These are phyloP conservation scores for Monopis laevigella DNA, from an alignment of 2,888 invertebrate genomes.

Conservation along the genomic window DNA sequence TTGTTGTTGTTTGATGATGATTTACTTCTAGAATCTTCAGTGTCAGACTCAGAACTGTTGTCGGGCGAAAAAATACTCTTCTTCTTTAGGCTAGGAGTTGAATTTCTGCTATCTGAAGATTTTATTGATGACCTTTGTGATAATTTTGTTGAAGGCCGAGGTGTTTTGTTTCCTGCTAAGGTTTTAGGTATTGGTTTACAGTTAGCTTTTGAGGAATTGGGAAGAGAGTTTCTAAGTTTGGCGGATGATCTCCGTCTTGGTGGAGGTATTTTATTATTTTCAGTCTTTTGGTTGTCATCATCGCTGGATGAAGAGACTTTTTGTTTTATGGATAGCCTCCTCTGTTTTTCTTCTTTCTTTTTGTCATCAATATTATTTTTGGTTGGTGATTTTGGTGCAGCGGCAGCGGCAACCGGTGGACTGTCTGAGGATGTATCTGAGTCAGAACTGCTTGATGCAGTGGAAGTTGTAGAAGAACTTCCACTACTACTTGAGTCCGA, in stretches of 20 bases:
- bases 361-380: slow-evolving; percentile 41
- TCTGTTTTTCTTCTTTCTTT: slow-evolving; percentile 44
- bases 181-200: slow-evolving; percentile 38
- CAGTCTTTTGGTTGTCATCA: slow-evolving; percentile 60
- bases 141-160: slow-evolving; percentile 51
- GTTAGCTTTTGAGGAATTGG: slow-evolving; percentile 65
- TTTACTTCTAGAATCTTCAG: slow-evolving; percentile 44
- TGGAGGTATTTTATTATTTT: slow-evolving; percentile 38
- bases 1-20: slow-evolving; percentile 25
- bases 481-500: slow-evolving; percentile 77
- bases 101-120: slow-evolving; percentile 25
- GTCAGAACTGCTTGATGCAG: slow-evolving; percentile 75
- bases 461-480: slow-evolving; percentile 75
- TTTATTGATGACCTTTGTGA: slow-evolving; percentile 22
- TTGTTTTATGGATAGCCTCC: slow-evolving; percentile 40
- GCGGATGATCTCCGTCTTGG: slow-evolving; percentile 59
- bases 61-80: slow-evolving; percentile 87
- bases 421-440: slow-evolving; percentile 70
- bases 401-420: slow-evolving; percentile 24
- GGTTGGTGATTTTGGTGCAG: slow-evolving; percentile 28
- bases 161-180: slow-evolving; percentile 48
- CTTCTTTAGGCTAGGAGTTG: slow-evolving; percentile 57
- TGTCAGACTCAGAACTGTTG: slow-evolving; percentile 63
- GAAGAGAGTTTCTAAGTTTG: slow-evolving; percentile 71
- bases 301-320: slow-evolving; percentile 69